Base-by-base conservation (phyloP, 2,113 vertebrate species). In the Fulica atra region DNA sequence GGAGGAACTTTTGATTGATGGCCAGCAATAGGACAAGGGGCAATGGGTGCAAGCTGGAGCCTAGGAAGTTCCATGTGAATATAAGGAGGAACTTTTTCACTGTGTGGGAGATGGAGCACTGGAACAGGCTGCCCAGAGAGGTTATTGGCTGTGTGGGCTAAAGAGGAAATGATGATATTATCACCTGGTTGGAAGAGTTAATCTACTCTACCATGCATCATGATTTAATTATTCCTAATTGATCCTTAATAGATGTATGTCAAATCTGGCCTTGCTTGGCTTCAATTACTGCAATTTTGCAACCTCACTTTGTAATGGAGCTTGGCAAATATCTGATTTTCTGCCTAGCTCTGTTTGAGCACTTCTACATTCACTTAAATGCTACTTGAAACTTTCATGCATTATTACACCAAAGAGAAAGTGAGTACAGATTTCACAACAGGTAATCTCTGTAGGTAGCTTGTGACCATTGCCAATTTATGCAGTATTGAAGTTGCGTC, bases 201-300 rank as follows among this genome's bases (percentile, higher is more conserved):
- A 91, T 80, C 70, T 85, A 73, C 28, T 92, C 16, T 63, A 59
- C 74, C 36, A 65, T 54, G 65, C 23, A 69, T 59, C 63, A 77
- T 89, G 70, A 94, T 93, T 95, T 95, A 94, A 94, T 95, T 94
- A 93, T 89, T 93, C 24, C 23, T 95, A 95, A 93, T 82, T 95
- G 87, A 93, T 89, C 74, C 54, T 89, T 96, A 94, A 89, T 89
- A 89, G 78, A 70, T 57, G 20, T 19, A 59, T 88, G 74, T 93
- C 44, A 94, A 91, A 54, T 80, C 89, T 77, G 29, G 63, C 59
- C 84, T 96, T 94, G 40, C 56, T 86, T 2, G 1, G 13, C 74
- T 94, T 93, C 61, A 86, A 38, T 91, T 77, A 56, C 5, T 66
- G 38, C 33, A 77, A 59, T 82, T 94, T 88, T 5, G 2, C n/a